Conservation (phyloP, 2,113 vertebrate genomes). For the Peucedramus taeniatus region DNA sequence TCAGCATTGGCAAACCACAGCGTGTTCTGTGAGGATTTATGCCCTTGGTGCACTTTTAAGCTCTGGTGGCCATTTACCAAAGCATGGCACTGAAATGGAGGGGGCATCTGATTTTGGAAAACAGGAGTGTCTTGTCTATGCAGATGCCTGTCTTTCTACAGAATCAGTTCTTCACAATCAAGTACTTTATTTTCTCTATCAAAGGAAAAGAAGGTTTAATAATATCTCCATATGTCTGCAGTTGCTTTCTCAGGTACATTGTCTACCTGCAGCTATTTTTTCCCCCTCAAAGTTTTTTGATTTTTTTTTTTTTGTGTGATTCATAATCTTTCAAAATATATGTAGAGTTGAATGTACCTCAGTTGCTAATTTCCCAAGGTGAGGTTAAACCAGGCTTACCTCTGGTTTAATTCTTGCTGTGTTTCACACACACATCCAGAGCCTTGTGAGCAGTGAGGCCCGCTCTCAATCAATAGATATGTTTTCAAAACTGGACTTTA, state of each 20-base stretch:
- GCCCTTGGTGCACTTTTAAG: background rate
- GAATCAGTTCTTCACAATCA: background rate
- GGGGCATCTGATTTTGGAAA: background rate
- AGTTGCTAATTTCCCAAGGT: background rate
- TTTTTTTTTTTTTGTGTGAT: background rate
- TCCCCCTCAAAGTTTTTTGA: background rate
- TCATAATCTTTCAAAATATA: background rate
- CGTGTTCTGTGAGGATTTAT: rapidly evolving
- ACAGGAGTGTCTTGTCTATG: background rate
- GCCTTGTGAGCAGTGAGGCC: background rate
- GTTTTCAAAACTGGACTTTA: background rate
- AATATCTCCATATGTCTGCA: background rate
- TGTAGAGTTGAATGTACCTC: background rate
- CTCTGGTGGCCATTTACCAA: background rate
- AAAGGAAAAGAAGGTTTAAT: background rate
- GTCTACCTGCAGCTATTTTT: slow-evolving; percentile 17
- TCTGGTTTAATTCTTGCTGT: background rate
- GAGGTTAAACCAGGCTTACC: background rate
- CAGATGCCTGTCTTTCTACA: background rate
- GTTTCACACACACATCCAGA: background rate
- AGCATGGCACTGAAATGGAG: background rate
- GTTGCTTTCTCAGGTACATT: slow-evolving; percentile 26
- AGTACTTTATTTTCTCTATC: background rate
- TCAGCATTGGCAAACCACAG: background rate
- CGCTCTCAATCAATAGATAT: background rate